phyloP scores from a whole-genome alignment of 2,113 vertebrate genomes.

The Dasypus novemcinctus region DNA sequence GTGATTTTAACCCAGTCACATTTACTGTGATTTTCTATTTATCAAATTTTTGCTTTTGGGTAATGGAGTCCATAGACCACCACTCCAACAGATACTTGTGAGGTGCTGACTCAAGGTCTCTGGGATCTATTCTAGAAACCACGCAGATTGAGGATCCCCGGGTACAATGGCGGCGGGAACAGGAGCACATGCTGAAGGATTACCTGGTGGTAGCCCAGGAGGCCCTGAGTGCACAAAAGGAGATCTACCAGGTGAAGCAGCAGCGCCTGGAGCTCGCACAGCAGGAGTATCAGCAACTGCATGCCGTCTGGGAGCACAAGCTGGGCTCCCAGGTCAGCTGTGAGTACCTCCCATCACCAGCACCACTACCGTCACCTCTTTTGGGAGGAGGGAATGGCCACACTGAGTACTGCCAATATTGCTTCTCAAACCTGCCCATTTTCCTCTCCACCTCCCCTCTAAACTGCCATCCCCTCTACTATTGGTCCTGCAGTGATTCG shows the following conservation, averaged over 20 bases:
- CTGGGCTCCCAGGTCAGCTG: conserved; percentile 95
- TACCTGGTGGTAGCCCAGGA: conserved; percentile 96
- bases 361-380: too few species aligned
- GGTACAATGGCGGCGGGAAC: conserved; percentile 95
- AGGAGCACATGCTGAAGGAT: conserved; percentile 97
- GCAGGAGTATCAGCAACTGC: conserved; percentile 94
- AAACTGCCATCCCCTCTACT: neutral
- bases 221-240: conserved; percentile 94
- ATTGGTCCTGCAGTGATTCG: neutral
- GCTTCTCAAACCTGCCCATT: neutral
- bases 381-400: neutral
- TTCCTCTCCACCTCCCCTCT: neutral
- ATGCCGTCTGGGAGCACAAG: conserved; percentile 95
- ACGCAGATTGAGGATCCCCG: conserved; percentile 98
- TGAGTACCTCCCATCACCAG: conserved; percentile 82
- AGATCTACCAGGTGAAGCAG: conserved; percentile 98
- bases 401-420: rapidly evolving
- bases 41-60: neutral
- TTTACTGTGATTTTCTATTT: neutral
- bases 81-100: too few species aligned
- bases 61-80: neutral
- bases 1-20: neutral
- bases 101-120: neutral
- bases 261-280: conserved; percentile 95
- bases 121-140: conserved; percentile 83